Conservation (phyloP, 2,888 invertebrate species). For the Drymonia ruficornis region DNA sequence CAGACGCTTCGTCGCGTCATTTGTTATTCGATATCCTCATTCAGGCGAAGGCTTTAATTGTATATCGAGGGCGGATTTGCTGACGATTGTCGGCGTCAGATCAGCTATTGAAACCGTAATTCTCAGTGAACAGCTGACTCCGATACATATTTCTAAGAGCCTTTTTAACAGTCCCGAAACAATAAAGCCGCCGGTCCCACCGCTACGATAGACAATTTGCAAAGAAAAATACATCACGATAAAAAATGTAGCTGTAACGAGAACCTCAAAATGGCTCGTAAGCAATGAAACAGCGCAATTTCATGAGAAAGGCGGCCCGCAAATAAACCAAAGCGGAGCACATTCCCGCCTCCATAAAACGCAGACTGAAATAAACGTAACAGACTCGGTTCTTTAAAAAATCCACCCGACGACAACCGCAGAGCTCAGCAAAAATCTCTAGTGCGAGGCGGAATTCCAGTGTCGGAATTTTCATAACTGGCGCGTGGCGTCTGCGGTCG, state of each 20-base stretch:
- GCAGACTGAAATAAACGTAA: constrained; percentile 79
- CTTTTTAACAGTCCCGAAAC: constrained; percentile 38
- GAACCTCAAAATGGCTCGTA: constrained; percentile 78
- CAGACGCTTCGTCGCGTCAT: constrained; percentile 58
- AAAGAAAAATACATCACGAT: constrained; percentile 69
- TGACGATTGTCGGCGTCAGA: constrained; percentile 25
- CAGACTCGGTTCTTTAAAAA: constrained; percentile 78
- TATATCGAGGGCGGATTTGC: constrained; percentile 24
- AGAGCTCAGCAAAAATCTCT: constrained; percentile 79
- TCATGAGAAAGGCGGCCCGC: constrained; percentile 79
- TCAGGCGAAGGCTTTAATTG: constrained; percentile 49
- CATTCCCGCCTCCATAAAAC: constrained; percentile 81
- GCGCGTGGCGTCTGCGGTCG: constrained; percentile 59
- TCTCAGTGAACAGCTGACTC: constrained; percentile 26
- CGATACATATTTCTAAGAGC: constrained; percentile 26
- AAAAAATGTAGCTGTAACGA: constrained; percentile 76
- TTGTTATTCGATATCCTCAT: constrained; percentile 61
- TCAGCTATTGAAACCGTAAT: constrained; percentile 27
- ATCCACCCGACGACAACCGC: constrained; percentile 75
- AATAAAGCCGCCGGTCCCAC: constrained; percentile 51
- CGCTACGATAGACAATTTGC: constrained; percentile 61
- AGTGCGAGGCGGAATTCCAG: constrained; percentile 77
- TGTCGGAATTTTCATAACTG: constrained; percentile 82
- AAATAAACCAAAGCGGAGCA: constrained; percentile 80
- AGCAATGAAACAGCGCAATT: constrained; percentile 82